These are phyloP conservation scores for Pollenia labialis DNA, from an alignment of 2,888 invertebrate species.

Conservation along the genomic window DNA sequence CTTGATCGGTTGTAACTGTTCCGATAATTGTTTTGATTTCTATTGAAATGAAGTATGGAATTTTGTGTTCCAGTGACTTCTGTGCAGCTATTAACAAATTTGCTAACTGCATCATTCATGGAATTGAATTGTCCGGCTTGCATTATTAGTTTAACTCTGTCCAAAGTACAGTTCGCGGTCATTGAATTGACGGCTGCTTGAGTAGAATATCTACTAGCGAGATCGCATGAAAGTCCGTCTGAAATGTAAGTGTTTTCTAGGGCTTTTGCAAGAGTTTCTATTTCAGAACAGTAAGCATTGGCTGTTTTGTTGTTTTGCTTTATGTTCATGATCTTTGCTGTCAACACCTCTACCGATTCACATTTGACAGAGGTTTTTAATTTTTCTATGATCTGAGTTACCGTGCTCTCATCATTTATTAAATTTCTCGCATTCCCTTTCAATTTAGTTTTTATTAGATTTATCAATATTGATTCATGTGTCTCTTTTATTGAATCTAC, in stretches of 20 bases:
- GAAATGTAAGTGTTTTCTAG: slow-evolving; percentile 1
- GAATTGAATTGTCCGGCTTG: not conserved
- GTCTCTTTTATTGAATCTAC: too few relatives aligned
- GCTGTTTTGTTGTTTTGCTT: slow-evolving; percentile 7
- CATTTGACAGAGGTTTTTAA: not conserved
- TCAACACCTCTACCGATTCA: slow-evolving; percentile 5
- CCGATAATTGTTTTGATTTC: too few relatives aligned
- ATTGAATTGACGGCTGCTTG: too few relatives aligned
- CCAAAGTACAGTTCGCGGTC: too few relatives aligned
- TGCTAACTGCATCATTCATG: not conserved
- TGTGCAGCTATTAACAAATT: too few relatives aligned
- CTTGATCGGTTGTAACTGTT: too few relatives aligned
- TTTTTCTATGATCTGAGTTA: slow-evolving; percentile 15
- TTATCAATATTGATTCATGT: too few relatives aligned
- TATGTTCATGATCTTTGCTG: slow-evolving; percentile 9
- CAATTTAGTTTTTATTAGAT: not conserved
- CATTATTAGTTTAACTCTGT: not conserved
- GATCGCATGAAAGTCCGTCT: slow-evolving; percentile 1
- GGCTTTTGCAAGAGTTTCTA: too few relatives aligned
- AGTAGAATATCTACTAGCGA: not conserved
- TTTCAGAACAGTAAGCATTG: not conserved
- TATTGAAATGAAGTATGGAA: too few relatives aligned
- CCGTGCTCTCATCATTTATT: not conserved
- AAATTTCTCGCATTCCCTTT: slow-evolving; percentile 13
- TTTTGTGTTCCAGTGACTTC: too few relatives aligned